A percentile compares a stretch with the other conserved stretches of the same genome.
These are phyloP conservation scores for Parascotia fuliginaria DNA, from an alignment of 2,888 invertebrate species.

Conservation along the genomic window DNA sequence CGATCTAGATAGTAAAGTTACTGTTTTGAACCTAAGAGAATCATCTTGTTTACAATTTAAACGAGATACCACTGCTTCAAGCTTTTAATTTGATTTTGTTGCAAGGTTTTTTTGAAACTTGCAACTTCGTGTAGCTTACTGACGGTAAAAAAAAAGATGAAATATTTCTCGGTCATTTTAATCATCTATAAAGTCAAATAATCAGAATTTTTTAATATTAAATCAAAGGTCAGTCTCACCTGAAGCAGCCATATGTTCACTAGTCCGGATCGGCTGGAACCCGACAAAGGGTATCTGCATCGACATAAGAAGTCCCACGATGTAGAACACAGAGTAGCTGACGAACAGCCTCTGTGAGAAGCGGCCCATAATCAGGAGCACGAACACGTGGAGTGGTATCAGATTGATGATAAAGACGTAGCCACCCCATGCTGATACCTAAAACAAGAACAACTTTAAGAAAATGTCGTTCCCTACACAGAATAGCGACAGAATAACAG, in stretches of 20 bases:
- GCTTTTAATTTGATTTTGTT: too few relatives aligned
- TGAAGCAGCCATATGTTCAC: conserved; percentile 99
- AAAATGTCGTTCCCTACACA: too few relatives aligned
- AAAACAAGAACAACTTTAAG: conserved; percentile 37
- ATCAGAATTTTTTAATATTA: not conserved
- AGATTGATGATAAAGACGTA: conserved; percentile 99
- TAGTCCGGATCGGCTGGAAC: conserved; percentile 99
- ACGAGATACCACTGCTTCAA: too few relatives aligned
- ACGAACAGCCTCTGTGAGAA: conserved; percentile 96
- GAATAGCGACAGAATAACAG: too few relatives aligned
- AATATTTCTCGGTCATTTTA: too few relatives aligned
- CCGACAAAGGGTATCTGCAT: conserved; percentile 99
- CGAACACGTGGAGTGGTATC: conserved; percentile 99
- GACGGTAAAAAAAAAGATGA: too few relatives aligned
- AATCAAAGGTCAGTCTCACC: conserved; percentile 75
- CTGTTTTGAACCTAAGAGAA: too few relatives aligned
- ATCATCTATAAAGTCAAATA: too few relatives aligned
- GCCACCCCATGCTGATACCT: conserved; percentile 99
- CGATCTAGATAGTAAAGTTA: too few relatives aligned
- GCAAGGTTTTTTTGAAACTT: too few relatives aligned
- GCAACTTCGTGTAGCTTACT: too few relatives aligned
- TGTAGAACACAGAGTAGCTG: conserved; percentile 98
- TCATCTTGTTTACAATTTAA: too few relatives aligned
- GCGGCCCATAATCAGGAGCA: conserved; percentile 96
- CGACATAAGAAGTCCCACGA: conserved; percentile 96